These are phyloP conservation scores for Oreochromis tanganicae DNA, from an alignment of 2,113 vertebrate genomes.

Conservation along the genomic window DNA sequence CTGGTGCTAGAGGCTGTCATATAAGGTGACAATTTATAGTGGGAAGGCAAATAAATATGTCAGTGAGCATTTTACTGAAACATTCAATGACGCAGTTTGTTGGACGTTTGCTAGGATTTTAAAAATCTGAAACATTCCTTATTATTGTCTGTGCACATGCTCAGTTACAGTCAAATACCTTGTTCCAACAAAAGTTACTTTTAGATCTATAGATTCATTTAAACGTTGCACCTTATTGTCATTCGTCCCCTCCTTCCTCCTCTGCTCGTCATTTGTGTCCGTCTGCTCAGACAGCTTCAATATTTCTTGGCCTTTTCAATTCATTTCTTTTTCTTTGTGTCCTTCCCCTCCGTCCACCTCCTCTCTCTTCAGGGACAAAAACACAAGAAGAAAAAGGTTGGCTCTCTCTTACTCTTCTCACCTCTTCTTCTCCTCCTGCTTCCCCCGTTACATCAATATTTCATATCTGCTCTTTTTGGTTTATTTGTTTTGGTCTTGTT, in stretches of 20 bases:
- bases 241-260: neutral
- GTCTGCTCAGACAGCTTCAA: neutral
- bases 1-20: neutral
- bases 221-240: neutral
- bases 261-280: neutral
- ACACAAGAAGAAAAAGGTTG: neutral
- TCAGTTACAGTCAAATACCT: neutral
- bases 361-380: neutral
- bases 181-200: neutral
- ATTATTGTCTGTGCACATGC: neutral
- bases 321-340: neutral
- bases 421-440: neutral
- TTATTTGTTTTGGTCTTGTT: slow-evolving; percentile 1
- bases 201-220: neutral
- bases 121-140: neutral
- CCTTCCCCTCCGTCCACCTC: neutral
- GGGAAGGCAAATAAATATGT: rapidly evolving
- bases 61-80: neutral
- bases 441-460: slow-evolving; percentile 31
- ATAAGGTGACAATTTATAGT: neutral
- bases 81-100: neutral
- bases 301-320: neutral
- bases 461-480: neutral
- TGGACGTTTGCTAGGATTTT: neutral
- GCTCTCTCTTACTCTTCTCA: neutral